Conservation (phyloP, 2,888 invertebrate genomes). For the Mystacides longicornis region DNA sequence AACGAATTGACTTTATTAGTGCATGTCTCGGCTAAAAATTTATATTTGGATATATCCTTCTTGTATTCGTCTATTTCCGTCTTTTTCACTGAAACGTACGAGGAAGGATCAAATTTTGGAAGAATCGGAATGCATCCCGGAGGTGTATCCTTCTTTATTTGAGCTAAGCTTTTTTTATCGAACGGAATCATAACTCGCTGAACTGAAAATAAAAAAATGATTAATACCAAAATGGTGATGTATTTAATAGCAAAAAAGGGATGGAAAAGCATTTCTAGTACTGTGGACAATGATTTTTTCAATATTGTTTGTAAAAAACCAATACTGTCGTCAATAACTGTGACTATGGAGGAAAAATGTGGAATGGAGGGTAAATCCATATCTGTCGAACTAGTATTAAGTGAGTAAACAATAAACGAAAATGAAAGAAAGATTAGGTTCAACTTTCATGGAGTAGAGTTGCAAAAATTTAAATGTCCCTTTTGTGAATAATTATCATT, state of each 20-base stretch:
- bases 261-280: too few relatives aligned
- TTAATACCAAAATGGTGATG: neutral
- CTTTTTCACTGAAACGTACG: slow-evolving; percentile 7
- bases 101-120: slow-evolving; percentile 8
- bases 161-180: neutral
- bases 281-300: too few relatives aligned
- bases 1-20: slow-evolving; percentile 7
- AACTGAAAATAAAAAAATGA: slow-evolving; percentile 4
- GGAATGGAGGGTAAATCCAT: too few relatives aligned
- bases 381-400: too few relatives aligned
- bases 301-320: too few relatives aligned
- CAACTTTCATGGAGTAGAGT: too few relatives aligned
- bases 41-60: slow-evolving; percentile 8
- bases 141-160: slow-evolving; percentile 4
- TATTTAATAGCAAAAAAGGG: neutral
- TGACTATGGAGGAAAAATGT: too few relatives aligned
- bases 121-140: slow-evolving; percentile 8
- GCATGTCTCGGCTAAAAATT: slow-evolving; percentile 4
- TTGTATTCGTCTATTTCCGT: slow-evolving; percentile 11
- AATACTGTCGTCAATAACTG: too few relatives aligned
- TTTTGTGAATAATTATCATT: too few relatives aligned
- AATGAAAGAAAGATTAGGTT: too few relatives aligned
- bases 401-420: too few relatives aligned
- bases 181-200: neutral
- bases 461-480: too few relatives aligned